phyloP scores from a whole-genome alignment of 1,140 invertebrate species.

The Bombyx mandarina region DNA sequence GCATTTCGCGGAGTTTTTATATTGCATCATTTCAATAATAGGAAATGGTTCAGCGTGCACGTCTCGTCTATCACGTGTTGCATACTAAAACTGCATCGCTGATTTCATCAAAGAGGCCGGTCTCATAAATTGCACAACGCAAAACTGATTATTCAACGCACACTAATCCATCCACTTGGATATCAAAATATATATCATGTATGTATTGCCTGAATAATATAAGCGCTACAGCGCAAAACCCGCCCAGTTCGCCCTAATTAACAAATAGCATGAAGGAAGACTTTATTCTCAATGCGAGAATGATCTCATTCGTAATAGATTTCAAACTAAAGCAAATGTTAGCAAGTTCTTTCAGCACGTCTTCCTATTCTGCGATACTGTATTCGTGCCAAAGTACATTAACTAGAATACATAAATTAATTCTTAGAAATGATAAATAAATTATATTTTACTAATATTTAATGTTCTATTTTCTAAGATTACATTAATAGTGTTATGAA shows the following conservation, averaged over 20 bases:
- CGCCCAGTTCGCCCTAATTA: slow-evolving; percentile 18
- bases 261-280: slow-evolving; percentile 8
- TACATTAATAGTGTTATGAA: too few relatives aligned
- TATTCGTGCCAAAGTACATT: slow-evolving; percentile 23
- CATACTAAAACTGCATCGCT: slow-evolving; percentile 58
- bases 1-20: too few relatives aligned
- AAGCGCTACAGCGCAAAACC: slow-evolving; percentile 11
- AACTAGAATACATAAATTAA: slow-evolving; percentile 1
- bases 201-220: slow-evolving; percentile 51
- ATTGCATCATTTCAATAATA: slow-evolving; percentile 47
- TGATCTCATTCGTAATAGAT: slow-evolving; percentile 5
- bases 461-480: too few relatives aligned
- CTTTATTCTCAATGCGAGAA: neutral
- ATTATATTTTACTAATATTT: too few relatives aligned
- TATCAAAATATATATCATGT: slow-evolving; percentile 18
- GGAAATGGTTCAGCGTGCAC: slow-evolving; percentile 60
- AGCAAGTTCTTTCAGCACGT: slow-evolving; percentile 1
- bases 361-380: slow-evolving; percentile 1
- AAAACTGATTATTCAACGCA: slow-evolving; percentile 46
- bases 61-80: slow-evolving; percentile 51
- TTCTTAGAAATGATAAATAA: too few relatives aligned
- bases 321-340: neutral
- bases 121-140: slow-evolving; percentile 51
- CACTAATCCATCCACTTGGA: slow-evolving; percentile 1
- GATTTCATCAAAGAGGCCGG: slow-evolving; percentile 68